Conservation (phyloP, 2,888 invertebrate species). For the Cyaniris semiargus region DNA sequence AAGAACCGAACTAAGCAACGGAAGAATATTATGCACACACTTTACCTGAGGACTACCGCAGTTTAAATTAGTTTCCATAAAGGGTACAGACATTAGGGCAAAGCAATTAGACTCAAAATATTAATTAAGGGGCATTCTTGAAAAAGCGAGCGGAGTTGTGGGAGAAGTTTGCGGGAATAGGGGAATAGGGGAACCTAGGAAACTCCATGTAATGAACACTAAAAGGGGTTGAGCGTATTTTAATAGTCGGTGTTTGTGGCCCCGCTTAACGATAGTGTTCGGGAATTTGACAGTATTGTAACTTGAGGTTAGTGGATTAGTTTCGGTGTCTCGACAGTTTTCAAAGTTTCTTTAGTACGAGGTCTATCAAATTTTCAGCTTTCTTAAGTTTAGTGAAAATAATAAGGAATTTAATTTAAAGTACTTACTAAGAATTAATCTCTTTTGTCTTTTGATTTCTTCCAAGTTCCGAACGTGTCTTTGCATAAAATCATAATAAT, state of each 20-base stretch:
- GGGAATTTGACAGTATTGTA: background rate
- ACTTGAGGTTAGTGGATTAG: constrained; percentile 14
- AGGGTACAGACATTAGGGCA: background rate
- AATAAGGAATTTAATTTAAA: too few species aligned
- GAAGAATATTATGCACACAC: background rate
- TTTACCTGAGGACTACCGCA: background rate
- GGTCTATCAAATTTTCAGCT: background rate
- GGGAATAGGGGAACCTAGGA: background rate
- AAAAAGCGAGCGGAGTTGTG: background rate
- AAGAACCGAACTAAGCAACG: background rate
- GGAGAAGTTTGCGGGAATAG: background rate
- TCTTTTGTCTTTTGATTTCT: too few species aligned
- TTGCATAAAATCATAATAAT: too few species aligned
- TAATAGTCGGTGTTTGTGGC: constrained; percentile 14
- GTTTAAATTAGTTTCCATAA: background rate
- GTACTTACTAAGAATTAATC: too few species aligned
- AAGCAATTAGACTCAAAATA: background rate
- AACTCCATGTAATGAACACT: background rate
- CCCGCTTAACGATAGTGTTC: constrained; percentile 13
- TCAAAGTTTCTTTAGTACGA: background rate
- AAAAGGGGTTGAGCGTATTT: background rate
- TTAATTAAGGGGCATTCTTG: background rate
- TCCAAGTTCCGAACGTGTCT: too few species aligned
- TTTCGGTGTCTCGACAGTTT: constrained; percentile 1
- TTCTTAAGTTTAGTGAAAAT: too few species aligned